phyloP scores from a whole-genome alignment of 2,113 vertebrate species.

The Malurus melanocephalus region DNA sequence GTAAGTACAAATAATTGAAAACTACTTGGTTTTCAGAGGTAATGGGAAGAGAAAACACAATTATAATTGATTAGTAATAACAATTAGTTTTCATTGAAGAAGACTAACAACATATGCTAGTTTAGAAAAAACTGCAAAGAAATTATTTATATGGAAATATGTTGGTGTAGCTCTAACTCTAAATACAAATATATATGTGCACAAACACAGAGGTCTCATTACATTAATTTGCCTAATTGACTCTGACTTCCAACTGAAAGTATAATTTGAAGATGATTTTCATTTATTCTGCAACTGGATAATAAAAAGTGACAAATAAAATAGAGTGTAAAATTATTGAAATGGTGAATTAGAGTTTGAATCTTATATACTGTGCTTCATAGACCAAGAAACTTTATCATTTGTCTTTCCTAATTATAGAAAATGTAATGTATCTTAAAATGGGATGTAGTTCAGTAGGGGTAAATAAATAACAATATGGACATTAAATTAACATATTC shows the following conservation, averaged over 20 bases:
- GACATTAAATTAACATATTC: background rate
- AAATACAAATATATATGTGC: background rate
- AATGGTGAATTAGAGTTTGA: background rate
- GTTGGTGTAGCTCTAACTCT: background rate
- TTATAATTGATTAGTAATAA: background rate
- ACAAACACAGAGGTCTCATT: background rate
- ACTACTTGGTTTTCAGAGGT: background rate
- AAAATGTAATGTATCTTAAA: background rate
- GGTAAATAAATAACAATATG: background rate
- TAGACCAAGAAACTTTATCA: background rate
- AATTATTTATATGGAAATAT: background rate
- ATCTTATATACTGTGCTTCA: background rate
- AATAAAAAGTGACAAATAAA: background rate
- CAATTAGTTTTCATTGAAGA: background rate
- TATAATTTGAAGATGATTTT: background rate
- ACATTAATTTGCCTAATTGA: background rate
- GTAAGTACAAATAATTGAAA: background rate
- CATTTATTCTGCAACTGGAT: background rate
- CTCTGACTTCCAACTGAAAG: background rate
- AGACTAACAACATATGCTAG: background rate
- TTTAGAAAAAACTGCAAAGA: background rate
- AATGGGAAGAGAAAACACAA: background rate
- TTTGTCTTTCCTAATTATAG: background rate
- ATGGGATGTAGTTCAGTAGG: background rate
- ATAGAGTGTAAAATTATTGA: background rate